Evolutionary conservation across 1,140 invertebrate genomes (phyloP), one percentile per base, ranked within the genome.

Genomic region (Mercenaria mercenaria): DNA sequence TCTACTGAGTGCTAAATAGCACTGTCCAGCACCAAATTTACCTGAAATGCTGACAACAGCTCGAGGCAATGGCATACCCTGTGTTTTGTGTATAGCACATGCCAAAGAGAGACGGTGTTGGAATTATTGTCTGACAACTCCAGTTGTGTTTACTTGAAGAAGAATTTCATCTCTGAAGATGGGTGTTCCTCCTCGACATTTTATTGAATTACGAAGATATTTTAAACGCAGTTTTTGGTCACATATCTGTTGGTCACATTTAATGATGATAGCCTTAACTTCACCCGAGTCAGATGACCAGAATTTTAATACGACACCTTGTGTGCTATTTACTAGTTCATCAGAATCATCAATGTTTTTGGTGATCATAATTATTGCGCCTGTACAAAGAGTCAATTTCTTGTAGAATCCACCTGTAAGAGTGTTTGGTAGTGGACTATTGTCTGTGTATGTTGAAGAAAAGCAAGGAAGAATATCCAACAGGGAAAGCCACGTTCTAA

Each of bases 81-180:
- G 80, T 39, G 80, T 82, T 59, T 82, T 82, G 34, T 82, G 47
- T 29, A 82, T 41, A 23, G 80, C 61, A 18, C 80, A 82, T n/a
- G 50, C 80, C 80, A 50, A 82, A 41, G 0, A 82, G 8, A 82
- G 56, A 34, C 80, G 56, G 52, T 50, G 80, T 26, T 50, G 56
- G 47, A 82, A 82, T 52, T 82, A 52, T 64, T 82, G 80, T 34
- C 80, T 29, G n/a, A 59, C 20, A 11, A 82, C 80, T 52, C 29
- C 23, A 61, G 26, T 34, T 61, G 43, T 52, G 26, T 82, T 59
- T 37, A 13, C 61, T 39, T 37, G 52, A 23, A 82, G 8, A 56
- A 18, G 32, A 61, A 82, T 52, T 52, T 82, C 52, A 82, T 82
- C 32, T 52, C 80, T 82, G 59, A 82, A 82, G 23, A 82, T 82